Evolutionary conservation across 2,888 invertebrate species (phyloP).

Genomic region (Drosophila falleni): DNA sequence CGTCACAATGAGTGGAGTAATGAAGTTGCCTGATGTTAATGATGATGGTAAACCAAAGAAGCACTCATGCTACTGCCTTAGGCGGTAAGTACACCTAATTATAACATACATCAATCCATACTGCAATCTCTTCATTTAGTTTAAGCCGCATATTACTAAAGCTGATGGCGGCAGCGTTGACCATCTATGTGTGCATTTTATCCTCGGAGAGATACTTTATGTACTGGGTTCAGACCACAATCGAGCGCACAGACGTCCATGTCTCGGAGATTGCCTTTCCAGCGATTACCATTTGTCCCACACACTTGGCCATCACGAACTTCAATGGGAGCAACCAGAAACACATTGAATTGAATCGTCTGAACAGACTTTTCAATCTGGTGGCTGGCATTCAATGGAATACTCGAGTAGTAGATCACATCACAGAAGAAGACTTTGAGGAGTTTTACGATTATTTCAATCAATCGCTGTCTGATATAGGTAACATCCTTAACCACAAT

Average conservation of each 20-base stretch:
- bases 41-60: slow-evolving; percentile 43
- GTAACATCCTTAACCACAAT: slow-evolving; percentile 19
- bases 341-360: not conserved
- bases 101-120: not conserved
- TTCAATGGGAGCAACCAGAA: not conserved
- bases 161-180: slow-evolving; percentile 43
- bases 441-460: slow-evolving; percentile 29
- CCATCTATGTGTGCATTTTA: slow-evolving; percentile 66
- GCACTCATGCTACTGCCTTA: slow-evolving; percentile 19
- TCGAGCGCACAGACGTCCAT: slow-evolving; percentile 79
- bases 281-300: slow-evolving; percentile 74
- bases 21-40: slow-evolving; percentile 47
- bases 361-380: slow-evolving; percentile 39
- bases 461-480: slow-evolving; percentile 11
- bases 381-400: slow-evolving; percentile 43
- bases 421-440: not conserved
- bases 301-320: slow-evolving; percentile 18
- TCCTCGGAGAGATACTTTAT: slow-evolving; percentile 73
- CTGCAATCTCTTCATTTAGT: slow-evolving; percentile 24
- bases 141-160: slow-evolving; percentile 44
- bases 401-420: not conserved
- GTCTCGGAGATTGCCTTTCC: slow-evolving; percentile 79
- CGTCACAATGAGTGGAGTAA: slow-evolving; percentile 50
- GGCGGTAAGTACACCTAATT: slow-evolving; percentile 46
- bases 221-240: slow-evolving; percentile 79